These are phyloP conservation scores for Drosophila fuyamai DNA, from an alignment of 1,140 invertebrate species.

Conservation along the genomic window DNA sequence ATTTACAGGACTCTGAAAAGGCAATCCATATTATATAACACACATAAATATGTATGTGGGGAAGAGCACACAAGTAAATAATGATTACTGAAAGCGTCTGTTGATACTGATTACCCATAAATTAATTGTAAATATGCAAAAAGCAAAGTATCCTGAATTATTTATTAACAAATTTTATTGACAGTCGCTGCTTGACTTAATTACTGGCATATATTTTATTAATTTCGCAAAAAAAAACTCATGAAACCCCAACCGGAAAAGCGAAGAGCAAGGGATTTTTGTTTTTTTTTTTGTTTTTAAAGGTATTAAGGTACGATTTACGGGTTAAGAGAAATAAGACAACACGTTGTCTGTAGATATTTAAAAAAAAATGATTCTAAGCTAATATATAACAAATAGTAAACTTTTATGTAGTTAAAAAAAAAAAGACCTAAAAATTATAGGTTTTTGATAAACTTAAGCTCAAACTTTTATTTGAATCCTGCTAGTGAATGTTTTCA, in stretches of 20 bases:
- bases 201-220: slow-evolving; percentile 84
- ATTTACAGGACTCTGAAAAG: slow-evolving; percentile 62
- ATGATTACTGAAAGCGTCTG: slow-evolving; percentile 80
- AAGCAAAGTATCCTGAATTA: slow-evolving; percentile 82
- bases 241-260: slow-evolving; percentile 10
- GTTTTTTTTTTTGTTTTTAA: not conserved
- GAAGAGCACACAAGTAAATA: slow-evolving; percentile 57
- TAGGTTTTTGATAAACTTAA: too few relatives aligned
- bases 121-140: slow-evolving; percentile 82
- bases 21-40: slow-evolving; percentile 37
- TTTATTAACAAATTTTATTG: slow-evolving; percentile 84
- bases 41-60: slow-evolving; percentile 15
- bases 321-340: slow-evolving; percentile 5
- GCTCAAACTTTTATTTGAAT: too few relatives aligned
- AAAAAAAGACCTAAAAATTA: too few relatives aligned
- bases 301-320: not conserved
- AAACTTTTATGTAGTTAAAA: too few relatives aligned
- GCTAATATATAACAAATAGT: too few relatives aligned
- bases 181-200: slow-evolving; percentile 84
- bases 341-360: too few relatives aligned
- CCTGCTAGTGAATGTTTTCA: too few relatives aligned
- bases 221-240: slow-evolving; percentile 65
- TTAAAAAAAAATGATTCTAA: too few relatives aligned
- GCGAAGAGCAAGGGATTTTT: not conserved
- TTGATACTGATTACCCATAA: slow-evolving; percentile 81